A percentile compares a stretch with the other conserved stretches of the same genome.
Evolutionary conservation across 2,113 vertebrate species (phyloP).

Genomic region (Corythaeola cristata): DNA sequence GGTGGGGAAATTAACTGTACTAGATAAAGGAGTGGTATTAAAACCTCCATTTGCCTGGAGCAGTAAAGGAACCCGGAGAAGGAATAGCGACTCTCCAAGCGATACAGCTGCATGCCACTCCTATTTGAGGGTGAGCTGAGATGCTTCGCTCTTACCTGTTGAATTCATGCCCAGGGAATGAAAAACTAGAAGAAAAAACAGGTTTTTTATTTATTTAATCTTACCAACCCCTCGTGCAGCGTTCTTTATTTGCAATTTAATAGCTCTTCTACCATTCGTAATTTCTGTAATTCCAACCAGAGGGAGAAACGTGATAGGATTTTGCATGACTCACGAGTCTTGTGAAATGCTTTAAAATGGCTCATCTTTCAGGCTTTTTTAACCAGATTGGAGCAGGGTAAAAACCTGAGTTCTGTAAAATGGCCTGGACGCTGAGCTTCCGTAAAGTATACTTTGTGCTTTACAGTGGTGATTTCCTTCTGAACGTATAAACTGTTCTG

Average conservation of each 20-base stretch:
- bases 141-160: neutral
- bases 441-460: neutral
- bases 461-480: neutral
- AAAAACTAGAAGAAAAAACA: neutral
- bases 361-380: neutral
- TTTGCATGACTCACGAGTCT: neutral
- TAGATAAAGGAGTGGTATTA: constrained; percentile 48
- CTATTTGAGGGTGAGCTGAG: neutral
- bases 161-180: neutral
- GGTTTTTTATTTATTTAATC: neutral
- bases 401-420: neutral
- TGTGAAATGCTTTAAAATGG: constrained; percentile 34
- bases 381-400: neutral
- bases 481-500: neutral
- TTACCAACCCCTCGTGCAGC: neutral
- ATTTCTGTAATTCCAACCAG: constrained; percentile 4
- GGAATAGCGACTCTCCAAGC: constrained; percentile 4
- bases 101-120: constrained; percentile 22
- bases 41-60: constrained; percentile 9
- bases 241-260: constrained; percentile 39
- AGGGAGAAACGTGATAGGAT: neutral
- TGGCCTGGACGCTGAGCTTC: neutral
- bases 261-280: neutral
- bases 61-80: constrained; percentile 9
- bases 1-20: constrained; percentile 32